Evolutionary conservation across 2,888 invertebrate genomes (phyloP).

Genomic region (Neocrepidodera transversa): DNA sequence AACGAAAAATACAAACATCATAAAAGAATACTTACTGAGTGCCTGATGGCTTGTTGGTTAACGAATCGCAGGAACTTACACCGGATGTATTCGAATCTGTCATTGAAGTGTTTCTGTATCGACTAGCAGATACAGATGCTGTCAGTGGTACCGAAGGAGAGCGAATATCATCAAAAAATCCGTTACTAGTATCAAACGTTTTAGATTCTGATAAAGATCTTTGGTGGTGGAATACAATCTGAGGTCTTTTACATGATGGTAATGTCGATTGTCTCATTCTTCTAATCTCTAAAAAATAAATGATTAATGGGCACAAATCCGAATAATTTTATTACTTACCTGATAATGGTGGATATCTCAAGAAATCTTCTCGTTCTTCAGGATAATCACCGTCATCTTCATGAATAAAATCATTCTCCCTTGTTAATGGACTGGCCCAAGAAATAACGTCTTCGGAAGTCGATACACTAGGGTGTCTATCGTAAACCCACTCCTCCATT

Average conservation of each 20-base stretch:
- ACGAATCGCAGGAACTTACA: conserved; percentile 81
- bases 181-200: conserved; percentile 66
- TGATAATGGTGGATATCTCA: conserved; percentile 40
- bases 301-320: not conserved
- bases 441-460: conserved; percentile 41
- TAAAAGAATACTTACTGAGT: conserved; percentile 41
- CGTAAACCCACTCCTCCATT: conserved; percentile 49
- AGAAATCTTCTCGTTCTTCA: conserved; percentile 38
- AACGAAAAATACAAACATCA: too few species aligned
- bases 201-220: conserved; percentile 74
- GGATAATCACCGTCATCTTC: conserved; percentile 39
- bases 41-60: conserved; percentile 44
- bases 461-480: conserved; percentile 39
- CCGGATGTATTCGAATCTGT: conserved; percentile 85
- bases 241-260: conserved; percentile 64
- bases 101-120: conserved; percentile 62
- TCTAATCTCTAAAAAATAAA: conserved; percentile 36
- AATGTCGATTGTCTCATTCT: conserved; percentile 61
- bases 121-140: conserved; percentile 8
- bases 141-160: conserved; percentile 49
- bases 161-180: conserved; percentile 39
- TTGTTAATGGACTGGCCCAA: conserved; percentile 33
- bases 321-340: conserved; percentile 31
- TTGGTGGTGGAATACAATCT: conserved; percentile 66
- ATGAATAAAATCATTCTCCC: conserved; percentile 38